Evolutionary conservation across 2,113 vertebrate species (phyloP), one percentile per base, ranked within the genome.

Genomic region (Apus apus): DNA sequence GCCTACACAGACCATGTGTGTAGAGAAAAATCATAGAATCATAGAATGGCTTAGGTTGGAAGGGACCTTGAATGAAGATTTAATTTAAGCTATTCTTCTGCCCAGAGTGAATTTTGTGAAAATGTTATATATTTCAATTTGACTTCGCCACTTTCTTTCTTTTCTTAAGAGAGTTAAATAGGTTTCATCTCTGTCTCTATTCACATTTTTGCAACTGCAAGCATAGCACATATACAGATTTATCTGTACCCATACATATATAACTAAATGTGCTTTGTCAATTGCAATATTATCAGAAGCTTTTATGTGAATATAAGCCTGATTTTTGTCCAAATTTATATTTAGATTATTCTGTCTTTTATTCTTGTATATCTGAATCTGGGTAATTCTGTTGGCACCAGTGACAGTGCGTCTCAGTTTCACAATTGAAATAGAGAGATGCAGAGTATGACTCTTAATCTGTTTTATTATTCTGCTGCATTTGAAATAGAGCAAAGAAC

Each of bases 81-180:
- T 85, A 94, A 94, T 96, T 89, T 85, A 78, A 88, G 60, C 64
- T 83, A 51, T 68, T 95, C n/a, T 92, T 91, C 89, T 71, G 16
- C 46, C 94, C 72, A 66, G 51, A 95, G 67, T 94, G 94, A 95
- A 94, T 71, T 81, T 85, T 71, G 17, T 84, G 34, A 46, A 88
- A 89, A 9, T 11, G 6, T 75, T 90, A 27, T 20, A 74, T 56
- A 84, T 84, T 88, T 29, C 25, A 74, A 8, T 94, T 94, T 90
- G 34, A 75, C 86, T 80, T 92, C 29, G 18, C 9, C 20, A 53
- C 32, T 94, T 88, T 20, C 43, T 86, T 78, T 97, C 46, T 88
- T 26, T 48, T 92, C 54, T 95, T 54, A 56, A 56, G 30, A 56
- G 23, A 67, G 48, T 71, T 89, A 83, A 92, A 90, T 43, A 65